Percentiles rank a stretch among this genome's conserved stretches.
Conservation (phyloP, 2,113 vertebrate species). For the Bubalus kerabau region DNA sequence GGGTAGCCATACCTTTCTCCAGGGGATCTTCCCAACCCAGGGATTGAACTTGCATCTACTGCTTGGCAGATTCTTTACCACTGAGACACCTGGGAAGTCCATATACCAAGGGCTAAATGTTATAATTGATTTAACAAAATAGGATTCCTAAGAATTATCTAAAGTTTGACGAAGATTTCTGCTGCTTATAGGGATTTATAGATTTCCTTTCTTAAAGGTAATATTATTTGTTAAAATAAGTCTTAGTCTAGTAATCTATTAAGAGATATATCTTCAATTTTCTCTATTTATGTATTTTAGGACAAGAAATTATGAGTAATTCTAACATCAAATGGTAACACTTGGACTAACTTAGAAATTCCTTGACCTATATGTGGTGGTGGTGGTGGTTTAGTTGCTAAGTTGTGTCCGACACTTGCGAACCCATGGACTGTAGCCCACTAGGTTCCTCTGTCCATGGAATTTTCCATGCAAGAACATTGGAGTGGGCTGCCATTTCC, state of each 20-base stretch:
- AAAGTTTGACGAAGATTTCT: background rate
- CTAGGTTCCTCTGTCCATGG: background rate
- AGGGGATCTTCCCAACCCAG: background rate
- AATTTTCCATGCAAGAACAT: background rate
- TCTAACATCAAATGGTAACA: background rate
- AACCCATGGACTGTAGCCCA: background rate
- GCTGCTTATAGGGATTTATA: background rate
- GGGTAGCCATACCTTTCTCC: background rate
- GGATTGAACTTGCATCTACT: accelerated
- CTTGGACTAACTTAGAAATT: background rate
- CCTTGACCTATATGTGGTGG: background rate
- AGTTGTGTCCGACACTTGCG: background rate
- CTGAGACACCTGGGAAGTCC: background rate
- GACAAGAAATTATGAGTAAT: background rate
- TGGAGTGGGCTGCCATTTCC: background rate
- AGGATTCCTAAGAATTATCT: background rate
- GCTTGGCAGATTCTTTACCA: background rate
- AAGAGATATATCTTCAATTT: background rate
- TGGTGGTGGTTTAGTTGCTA: background rate
- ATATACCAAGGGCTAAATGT: background rate
- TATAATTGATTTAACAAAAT: background rate
- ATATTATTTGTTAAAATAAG: background rate
- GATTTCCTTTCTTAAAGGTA: background rate
- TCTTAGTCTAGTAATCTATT: background rate
- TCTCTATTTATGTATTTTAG: background rate